phyloP scores from a whole-genome alignment of 1,140 invertebrate genomes.

The Harpegnathos saltator region DNA sequence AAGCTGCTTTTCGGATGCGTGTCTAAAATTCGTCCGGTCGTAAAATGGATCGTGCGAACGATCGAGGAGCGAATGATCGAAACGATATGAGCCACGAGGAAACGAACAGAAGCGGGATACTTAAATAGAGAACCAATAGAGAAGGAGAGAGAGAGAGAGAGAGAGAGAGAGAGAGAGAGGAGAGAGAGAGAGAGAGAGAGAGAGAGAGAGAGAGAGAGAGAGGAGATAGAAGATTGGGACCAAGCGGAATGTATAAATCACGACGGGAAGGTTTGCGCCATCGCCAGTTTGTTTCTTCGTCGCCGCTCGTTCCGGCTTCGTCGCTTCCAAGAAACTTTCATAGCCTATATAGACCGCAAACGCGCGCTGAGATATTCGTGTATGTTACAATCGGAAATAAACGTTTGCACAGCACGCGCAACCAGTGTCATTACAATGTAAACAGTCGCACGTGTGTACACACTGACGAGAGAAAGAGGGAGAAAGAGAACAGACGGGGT shows the following conservation, averaged over 20 bases:
- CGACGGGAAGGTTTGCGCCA: background rate
- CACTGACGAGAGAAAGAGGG: background rate
- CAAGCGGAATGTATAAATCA: constrained; percentile 29
- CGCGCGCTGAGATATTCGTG: constrained; percentile 9
- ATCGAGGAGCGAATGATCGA: too few species aligned
- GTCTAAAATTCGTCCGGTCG: too few species aligned
- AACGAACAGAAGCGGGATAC: constrained; percentile 3
- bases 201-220: too few species aligned
- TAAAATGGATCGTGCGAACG: too few species aligned
- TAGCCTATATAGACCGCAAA: background rate
- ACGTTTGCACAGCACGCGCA: constrained; percentile 41
- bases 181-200: too few species aligned
- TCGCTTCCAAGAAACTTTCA: constrained; percentile 39
- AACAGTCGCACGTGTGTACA: constrained; percentile 49
- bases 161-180: too few species aligned
- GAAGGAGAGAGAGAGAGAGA: too few species aligned
- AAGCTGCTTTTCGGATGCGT: too few species aligned
- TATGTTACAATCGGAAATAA: constrained; percentile 46
- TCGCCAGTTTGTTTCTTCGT: constrained; percentile 28
- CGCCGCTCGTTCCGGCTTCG: background rate
- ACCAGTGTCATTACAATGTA: constrained; percentile 53
- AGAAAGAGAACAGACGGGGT: background rate
- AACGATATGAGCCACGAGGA: background rate
- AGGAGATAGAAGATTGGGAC: too few species aligned
- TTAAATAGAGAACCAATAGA: background rate